Base-by-base conservation (phyloP, 1,140 invertebrate species). In the Lanistes nyassanus region DNA sequence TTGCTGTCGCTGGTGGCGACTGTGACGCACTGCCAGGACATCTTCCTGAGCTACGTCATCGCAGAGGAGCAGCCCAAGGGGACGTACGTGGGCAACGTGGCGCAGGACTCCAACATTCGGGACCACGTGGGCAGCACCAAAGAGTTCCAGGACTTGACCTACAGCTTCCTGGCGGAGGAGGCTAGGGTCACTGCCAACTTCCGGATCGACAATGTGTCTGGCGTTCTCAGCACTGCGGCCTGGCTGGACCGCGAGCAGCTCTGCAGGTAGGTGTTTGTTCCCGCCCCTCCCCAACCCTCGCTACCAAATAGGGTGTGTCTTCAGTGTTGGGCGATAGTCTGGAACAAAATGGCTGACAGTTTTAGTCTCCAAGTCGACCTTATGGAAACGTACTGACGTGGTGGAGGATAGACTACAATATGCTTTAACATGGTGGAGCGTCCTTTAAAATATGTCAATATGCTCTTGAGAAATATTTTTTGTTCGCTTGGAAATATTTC, bases 151-250 rank as follows among this genome's bases (percentile, higher is more conserved):
- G 78, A 81, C 60, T 62, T 84, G 29, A 73, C 79, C 26, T 85
- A 80, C 70, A 82, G 76, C 29, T 82, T 85, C 39, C 73, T 84
- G n/a, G 79, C 77, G 1, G 78, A 80, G 68, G 79, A 80, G 21
- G 82, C 71, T 16, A 31, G 66, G 29, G 74, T 79, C 95, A 94
- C 4, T 92, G 65, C 39, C 39, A 71, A 79, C 60, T 85, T 86
- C 60, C 76, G 60, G 56, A 75, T 85, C 6, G 76, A 82, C 34
- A 77, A 80, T 62, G 76, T 65, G 26, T 78, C 81, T 11, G 83
- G 84, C n/a, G 68, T 67, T 29, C 67, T 86, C 16, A 78, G 72
- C 0, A 84, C 83, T 31, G 68, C 71, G n/a, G 55, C 62, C 26
- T 36, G 47, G 5, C 79, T 86, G 26, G 84, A 86, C 71, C 71